Evolutionary conservation across 2,113 vertebrate genomes (phyloP), one percentile per base, ranked within the genome.

Genomic region (Hippocampus guttulatus): DNA sequence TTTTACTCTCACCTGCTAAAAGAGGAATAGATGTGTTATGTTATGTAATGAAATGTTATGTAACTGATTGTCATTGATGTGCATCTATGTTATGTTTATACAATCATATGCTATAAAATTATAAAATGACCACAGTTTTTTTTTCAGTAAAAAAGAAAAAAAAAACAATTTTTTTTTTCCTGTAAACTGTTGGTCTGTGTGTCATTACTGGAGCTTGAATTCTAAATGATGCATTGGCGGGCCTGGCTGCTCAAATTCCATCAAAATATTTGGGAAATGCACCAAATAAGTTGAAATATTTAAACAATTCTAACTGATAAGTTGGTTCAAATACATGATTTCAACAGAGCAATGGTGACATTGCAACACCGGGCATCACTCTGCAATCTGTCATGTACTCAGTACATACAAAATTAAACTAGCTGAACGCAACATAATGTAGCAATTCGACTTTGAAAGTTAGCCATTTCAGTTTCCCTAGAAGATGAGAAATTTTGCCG

Each of bases 21-120:
- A 85, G 81, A 88, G 75, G 82, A 81, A 84, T 90, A 86, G 87
- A 84, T 90, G 86, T 88, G 87, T 92, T 91, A 90, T 38, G 33
- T 38, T 38, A 38, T 33, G 33, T 33, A 33, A 33, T 33, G 88
- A 91, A 89, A 89, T 86, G 85, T 75, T 80, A 87, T 88, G 87
- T 91, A 91, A 90, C 89, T 87, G 91, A 90, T 91, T 89, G 83
- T 89, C 84, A 81, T 88, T 85, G 86, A 88, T 88, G 84, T 91
- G 85, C 88, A 88, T 84, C 85, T 92, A 91, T 92, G 92, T 92
- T 87, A 87, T 94, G 91, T 92, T 89, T 93, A 92, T 91, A 92
- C 85, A 89, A 90, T 92, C 93, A 92, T 93, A 89, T 93, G 87
- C 87, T 91, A 92, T 94, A 91, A 95, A 91, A 91, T 89, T 92